phyloP scores from a whole-genome alignment of 2,888 invertebrate species.

The Rhogogaster chlorosoma region DNA sequence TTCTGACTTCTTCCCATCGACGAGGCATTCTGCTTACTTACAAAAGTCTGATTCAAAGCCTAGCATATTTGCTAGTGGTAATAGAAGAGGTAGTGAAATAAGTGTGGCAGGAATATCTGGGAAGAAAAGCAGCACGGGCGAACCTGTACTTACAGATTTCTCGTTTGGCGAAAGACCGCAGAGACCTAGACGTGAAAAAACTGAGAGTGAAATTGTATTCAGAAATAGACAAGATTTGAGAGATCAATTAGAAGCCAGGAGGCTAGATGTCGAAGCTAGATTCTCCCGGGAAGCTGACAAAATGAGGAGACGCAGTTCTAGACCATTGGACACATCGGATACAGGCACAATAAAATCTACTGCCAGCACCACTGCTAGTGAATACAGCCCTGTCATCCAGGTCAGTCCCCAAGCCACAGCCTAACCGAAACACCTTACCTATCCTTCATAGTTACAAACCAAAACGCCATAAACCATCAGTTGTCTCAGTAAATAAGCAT shows the following conservation, averaged over 20 bases:
- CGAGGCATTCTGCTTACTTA: conserved; percentile 88
- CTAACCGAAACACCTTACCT: conserved; percentile 49
- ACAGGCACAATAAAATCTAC: conserved; percentile 73
- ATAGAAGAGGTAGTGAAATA: conserved; percentile 81
- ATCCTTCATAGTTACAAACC: conserved; percentile 33
- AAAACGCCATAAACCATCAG: conserved; percentile 48
- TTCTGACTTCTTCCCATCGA: conserved; percentile 90
- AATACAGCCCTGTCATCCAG: conserved; percentile 75
- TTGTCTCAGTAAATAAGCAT: conserved; percentile 51
- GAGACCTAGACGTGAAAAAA: conserved; percentile 90
- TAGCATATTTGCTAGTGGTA: conserved; percentile 83
- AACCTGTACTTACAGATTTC: conserved; percentile 87
- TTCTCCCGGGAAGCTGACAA: conserved; percentile 77
- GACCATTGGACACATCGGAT: conserved; percentile 75
- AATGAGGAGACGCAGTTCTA: conserved; percentile 77
- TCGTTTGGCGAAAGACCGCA: conserved; percentile 78
- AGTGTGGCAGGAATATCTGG: conserved; percentile 75
- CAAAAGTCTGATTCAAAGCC: conserved; percentile 80
- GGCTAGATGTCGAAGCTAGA: conserved; percentile 77
- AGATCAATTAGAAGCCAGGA: conserved; percentile 78
- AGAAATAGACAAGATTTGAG: conserved; percentile 82
- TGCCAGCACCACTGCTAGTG: conserved; percentile 75
- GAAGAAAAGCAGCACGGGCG: conserved; percentile 81
- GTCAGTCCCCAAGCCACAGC: conserved; percentile 71
- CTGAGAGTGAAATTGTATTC: conserved; percentile 92